Evolutionary conservation across 2,797 vertebrate species (phyloP), one percentile per base, ranked within the genome.

Genomic region (Hafferia zeledoni): DNA sequence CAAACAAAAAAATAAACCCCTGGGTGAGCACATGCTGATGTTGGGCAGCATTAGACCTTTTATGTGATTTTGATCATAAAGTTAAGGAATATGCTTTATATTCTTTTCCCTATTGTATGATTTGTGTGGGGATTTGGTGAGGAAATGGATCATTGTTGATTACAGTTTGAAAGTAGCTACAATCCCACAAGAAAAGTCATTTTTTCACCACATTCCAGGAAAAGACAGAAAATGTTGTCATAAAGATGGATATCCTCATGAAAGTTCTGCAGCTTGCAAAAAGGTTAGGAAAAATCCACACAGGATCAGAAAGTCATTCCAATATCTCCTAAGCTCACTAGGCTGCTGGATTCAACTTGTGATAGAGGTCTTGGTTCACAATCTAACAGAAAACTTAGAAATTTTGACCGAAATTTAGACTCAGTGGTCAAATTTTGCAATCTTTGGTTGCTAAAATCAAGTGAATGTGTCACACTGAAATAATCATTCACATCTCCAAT

Each of bases 211-310:
- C 0, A 0, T 71, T 74, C 23, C 37, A 63, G 61, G 43, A 81
- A 61, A 76, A 89, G 57, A 79, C 39, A 78, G 67, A 93, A 33
- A 35, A 35, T 17, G 4, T 80, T 94, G 85, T 93, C 87, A 94
- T 77, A 74, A 95, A 94, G 60, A 93, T 49, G 23, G 53, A 80
- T 80, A 90, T 67, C 61, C 64, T 86, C 85, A 11, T 53, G 85
- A 64, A 85, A 77, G 23, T 76, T 24, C 27, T 91, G 67, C 47
- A 67, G 16, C 68, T 52, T 56, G 33, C 28, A n/a, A 35, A 41
- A 83, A 77, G 33, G 14, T 27, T 37, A 74, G 24, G 8, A 57
- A 79, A 75, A 64, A 2, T 1, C 1, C 27, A 35, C 18, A 43
- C 33, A 71, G 15, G 69, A 83, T 71, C 65, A 86, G 64, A 83